Evolutionary conservation across 2,888 invertebrate genomes (phyloP).

Genomic region (Germaria angustata): DNA sequence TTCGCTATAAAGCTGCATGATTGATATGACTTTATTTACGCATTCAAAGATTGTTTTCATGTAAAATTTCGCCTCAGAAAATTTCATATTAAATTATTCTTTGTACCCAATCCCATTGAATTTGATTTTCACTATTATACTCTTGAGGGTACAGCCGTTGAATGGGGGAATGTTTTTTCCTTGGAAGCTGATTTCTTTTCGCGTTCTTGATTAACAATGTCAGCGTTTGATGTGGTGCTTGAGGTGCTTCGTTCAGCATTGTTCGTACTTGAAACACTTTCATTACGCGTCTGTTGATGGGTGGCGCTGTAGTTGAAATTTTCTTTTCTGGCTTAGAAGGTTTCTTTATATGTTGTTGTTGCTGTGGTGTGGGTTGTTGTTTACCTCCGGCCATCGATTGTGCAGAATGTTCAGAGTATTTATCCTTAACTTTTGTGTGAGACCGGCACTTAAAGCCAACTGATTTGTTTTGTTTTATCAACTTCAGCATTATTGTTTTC

Average conservation of each 20-base stretch:
- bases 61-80: no score
- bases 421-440: constrained; percentile 77
- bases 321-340: constrained; percentile 63
- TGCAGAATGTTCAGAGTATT: constrained; percentile 38
- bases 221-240: not conserved
- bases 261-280: constrained; percentile 67
- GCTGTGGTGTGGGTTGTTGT: constrained; percentile 61
- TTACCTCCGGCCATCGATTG: constrained; percentile 14
- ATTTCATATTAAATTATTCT: no score
- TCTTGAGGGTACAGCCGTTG: constrained; percentile 22
- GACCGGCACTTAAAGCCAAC: constrained; percentile 85
- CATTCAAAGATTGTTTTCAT: no score
- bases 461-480: constrained; percentile 85
- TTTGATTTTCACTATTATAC: no score
- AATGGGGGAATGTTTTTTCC: constrained; percentile 73
- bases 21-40: no score
- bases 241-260: constrained; percentile 82
- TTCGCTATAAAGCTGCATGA: no score
- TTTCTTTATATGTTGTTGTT: constrained; percentile 68
- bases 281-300: constrained; percentile 67
- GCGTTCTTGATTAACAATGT: constrained; percentile 55
- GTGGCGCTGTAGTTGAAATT: constrained; percentile 67
- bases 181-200: constrained; percentile 73
- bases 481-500: constrained; percentile 76
- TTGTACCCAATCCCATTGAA: no score